phyloP scores from a whole-genome alignment of 1,140 invertebrate species.

The Leptinotarsa lineolata region DNA sequence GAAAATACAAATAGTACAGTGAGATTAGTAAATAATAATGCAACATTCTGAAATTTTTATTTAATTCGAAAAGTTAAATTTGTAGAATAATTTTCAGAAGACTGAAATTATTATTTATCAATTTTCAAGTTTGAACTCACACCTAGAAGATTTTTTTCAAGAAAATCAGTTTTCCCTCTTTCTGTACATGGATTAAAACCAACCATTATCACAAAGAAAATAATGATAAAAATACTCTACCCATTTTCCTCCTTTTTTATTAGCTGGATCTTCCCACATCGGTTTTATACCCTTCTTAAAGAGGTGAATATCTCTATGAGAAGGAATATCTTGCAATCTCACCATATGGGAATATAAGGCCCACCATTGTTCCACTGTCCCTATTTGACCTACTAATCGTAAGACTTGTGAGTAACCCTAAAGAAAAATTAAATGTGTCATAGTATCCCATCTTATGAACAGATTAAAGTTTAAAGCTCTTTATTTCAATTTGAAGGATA shows the following conservation, averaged over 20 bases:
- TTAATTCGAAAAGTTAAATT: too few relatives aligned
- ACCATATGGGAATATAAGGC: slow-evolving; percentile 89
- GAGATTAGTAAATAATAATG: too few relatives aligned
- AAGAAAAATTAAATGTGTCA: slow-evolving; percentile 13
- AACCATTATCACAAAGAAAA: background rate
- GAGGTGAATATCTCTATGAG: slow-evolving; percentile 93
- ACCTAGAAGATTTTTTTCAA: background rate
- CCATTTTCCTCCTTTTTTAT: slow-evolving; percentile 96
- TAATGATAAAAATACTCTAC: slow-evolving; percentile 58
- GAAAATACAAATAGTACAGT: too few relatives aligned
- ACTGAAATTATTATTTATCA: too few relatives aligned
- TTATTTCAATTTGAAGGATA: too few relatives aligned
- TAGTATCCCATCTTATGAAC: too few relatives aligned
- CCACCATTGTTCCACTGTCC: slow-evolving; percentile 97
- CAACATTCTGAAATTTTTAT: too few relatives aligned
- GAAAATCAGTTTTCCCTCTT: too few relatives aligned
- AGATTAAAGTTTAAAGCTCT: too few relatives aligned
- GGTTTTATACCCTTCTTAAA: slow-evolving; percentile 99
- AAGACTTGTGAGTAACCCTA: slow-evolving; percentile 65
- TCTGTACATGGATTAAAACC: too few relatives aligned
- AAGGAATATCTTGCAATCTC: slow-evolving; percentile 83
- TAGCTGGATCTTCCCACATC: slow-evolving; percentile 97
- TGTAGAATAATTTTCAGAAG: too few relatives aligned
- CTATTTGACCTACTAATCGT: slow-evolving; percentile 82
- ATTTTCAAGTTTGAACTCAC: background rate